Evolutionary conservation across 2,888 invertebrate species (phyloP).

Genomic region (Psococerastis gibbosa): DNA sequence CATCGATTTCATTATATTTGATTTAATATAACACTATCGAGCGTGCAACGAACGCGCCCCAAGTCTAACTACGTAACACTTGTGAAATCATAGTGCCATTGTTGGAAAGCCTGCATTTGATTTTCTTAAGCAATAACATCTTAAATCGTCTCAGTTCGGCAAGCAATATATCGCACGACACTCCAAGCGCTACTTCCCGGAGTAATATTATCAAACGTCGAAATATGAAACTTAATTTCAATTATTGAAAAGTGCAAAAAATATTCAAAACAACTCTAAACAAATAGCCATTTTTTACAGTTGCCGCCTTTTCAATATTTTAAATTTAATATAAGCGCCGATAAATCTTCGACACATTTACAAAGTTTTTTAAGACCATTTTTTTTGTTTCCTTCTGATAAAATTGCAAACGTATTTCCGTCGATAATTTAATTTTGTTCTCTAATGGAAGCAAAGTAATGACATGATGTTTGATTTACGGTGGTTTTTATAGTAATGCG

Average conservation of each 20-base stretch:
- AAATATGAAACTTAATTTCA: neutral
- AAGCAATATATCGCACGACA: too few species aligned
- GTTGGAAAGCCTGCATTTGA: too few species aligned
- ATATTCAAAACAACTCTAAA: neutral
- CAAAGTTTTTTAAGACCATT: slow-evolving; percentile 7
- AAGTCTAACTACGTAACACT: too few species aligned
- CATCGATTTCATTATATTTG: too few species aligned
- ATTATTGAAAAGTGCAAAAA: neutral
- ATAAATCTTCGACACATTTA: slow-evolving; percentile 9
- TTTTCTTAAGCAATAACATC: too few species aligned
- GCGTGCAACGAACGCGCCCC: too few species aligned
- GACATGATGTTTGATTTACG: neutral
- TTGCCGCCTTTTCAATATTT: neutral
- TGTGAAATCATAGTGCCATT: too few species aligned
- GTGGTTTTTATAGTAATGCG: neutral
- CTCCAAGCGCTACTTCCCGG: too few species aligned
- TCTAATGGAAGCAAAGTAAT: slow-evolving; percentile 4
- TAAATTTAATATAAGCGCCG: slow-evolving; percentile 9
- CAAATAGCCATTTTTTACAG: neutral
- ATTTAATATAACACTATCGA: too few species aligned
- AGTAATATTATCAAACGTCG: neutral
- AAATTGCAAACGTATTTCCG: neutral
- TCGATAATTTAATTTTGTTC: slow-evolving; percentile 8
- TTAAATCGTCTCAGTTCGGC: too few species aligned
- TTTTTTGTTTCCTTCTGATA: slow-evolving; percentile 6